Evolutionary conservation across 2,113 vertebrate genomes (phyloP).

Genomic region (Hemichromis elongatus): DNA sequence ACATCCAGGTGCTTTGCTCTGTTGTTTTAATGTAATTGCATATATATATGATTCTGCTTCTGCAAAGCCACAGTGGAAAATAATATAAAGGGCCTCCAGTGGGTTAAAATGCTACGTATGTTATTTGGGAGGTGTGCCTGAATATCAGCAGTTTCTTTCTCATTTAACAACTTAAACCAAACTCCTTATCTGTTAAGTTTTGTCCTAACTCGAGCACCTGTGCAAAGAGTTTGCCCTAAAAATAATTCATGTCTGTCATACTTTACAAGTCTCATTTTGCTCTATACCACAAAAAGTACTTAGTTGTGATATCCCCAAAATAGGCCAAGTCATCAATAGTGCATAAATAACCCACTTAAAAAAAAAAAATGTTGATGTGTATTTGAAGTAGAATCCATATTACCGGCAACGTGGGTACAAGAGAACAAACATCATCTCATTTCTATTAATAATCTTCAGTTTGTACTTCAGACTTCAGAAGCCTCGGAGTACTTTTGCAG

Average conservation of each 20-base stretch:
- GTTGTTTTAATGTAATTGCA: neutral
- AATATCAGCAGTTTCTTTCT: neutral
- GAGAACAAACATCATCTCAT: neutral
- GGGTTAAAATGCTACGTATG: neutral
- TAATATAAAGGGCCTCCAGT: too few relatives aligned
- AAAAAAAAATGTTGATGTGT: neutral
- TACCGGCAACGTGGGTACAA: neutral
- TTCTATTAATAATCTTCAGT: neutral
- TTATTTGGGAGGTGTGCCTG: neutral
- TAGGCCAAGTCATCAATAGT: neutral
- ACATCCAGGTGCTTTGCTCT: neutral
- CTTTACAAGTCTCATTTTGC: neutral
- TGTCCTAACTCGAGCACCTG: neutral
- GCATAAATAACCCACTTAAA: neutral
- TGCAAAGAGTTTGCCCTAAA: neutral
- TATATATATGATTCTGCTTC: neutral
- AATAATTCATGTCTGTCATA: neutral
- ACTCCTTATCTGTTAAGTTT: neutral
- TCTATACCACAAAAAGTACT: neutral
- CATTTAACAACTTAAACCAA: neutral
- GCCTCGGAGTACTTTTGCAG: conserved; percentile 1
- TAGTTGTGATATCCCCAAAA: neutral
- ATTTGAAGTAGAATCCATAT: neutral
- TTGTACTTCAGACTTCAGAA: neutral
- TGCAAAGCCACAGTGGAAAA: neutral